These are phyloP conservation scores for Cranoglanis bouderius DNA, from an alignment of 2,113 vertebrate genomes.

Conservation along the genomic window DNA sequence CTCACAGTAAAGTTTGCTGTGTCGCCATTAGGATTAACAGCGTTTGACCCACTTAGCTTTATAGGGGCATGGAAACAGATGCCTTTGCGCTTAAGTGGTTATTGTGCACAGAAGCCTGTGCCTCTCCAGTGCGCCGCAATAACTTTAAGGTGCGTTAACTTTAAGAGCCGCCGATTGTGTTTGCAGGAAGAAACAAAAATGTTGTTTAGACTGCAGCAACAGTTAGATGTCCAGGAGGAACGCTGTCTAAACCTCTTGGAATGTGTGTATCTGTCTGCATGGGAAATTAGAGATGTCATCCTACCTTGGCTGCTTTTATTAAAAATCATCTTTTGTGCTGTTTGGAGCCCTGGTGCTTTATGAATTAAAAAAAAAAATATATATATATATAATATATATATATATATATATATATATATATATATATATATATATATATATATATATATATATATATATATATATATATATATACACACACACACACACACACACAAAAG, in stretches of 20 bases:
- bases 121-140: constrained; percentile 23
- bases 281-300: constrained; percentile 33
- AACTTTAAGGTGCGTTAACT: constrained; percentile 49
- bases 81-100: constrained; percentile 50
- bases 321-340: background rate
- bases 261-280: constrained; percentile 38
- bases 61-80: constrained; percentile 56
- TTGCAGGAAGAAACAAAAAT: constrained; percentile 35
- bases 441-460: too few relatives aligned
- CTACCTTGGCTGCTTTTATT: constrained; percentile 46
- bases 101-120: constrained; percentile 43
- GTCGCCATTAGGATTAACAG: constrained; percentile 56
- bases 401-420: too few relatives aligned
- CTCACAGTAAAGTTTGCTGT: constrained; percentile 57
- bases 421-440: too few relatives aligned
- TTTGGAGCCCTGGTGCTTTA: background rate
- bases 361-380: background rate
- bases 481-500: background rate
- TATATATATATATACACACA: too few relatives aligned
- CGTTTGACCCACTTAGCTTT: constrained; percentile 61
- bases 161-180: constrained; percentile 22
- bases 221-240: constrained; percentile 8
- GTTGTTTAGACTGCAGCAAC: constrained; percentile 47
- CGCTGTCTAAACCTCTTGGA: constrained; percentile 39
- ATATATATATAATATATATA: too few relatives aligned